Evolutionary conservation across 2,888 invertebrate genomes (phyloP).

Genomic region (Lochmaea capreae): DNA sequence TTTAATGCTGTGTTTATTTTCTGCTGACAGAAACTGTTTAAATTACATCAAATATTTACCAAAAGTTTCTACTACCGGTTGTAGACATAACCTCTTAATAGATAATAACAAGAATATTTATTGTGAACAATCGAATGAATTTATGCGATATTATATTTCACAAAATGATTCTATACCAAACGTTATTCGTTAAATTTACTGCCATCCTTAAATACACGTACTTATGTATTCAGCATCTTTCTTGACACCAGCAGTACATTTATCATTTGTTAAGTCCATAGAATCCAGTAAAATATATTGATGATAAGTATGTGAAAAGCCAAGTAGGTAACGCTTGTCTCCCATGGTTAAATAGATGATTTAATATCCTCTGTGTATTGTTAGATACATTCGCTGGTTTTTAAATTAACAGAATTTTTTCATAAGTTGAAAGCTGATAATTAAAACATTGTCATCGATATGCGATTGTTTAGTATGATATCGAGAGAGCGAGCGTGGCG

Average conservation of each 20-base stretch:
- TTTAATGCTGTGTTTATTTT: too few species aligned
- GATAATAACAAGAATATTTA: slow-evolving; percentile 1
- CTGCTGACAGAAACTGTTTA: too few species aligned
- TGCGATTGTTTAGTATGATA: too few species aligned
- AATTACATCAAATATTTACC: too few species aligned
- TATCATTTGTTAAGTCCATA: slow-evolving; percentile 8
- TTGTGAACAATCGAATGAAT: background rate
- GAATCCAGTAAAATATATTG: slow-evolving; percentile 10
- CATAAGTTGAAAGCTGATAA: background rate
- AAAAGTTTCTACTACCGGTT: background rate
- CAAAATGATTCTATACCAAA: background rate
- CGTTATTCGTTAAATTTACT: background rate
- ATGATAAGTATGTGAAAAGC: slow-evolving; percentile 1
- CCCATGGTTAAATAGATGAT: background rate
- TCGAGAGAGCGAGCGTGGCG: too few species aligned
- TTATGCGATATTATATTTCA: slow-evolving; percentile 4
- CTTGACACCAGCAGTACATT: background rate
- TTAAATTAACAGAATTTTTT: background rate
- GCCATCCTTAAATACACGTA: background rate
- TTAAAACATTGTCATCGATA: too few species aligned
- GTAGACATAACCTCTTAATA: background rate
- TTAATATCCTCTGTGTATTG: background rate
- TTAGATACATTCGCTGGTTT: background rate
- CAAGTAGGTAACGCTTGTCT: slow-evolving; percentile 4
- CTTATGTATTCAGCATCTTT: background rate